Percentiles rank a stretch among this genome's conserved stretches.
phyloP scores from a whole-genome alignment of 1,140 invertebrate genomes.

The Eurosta solidaginis region DNA sequence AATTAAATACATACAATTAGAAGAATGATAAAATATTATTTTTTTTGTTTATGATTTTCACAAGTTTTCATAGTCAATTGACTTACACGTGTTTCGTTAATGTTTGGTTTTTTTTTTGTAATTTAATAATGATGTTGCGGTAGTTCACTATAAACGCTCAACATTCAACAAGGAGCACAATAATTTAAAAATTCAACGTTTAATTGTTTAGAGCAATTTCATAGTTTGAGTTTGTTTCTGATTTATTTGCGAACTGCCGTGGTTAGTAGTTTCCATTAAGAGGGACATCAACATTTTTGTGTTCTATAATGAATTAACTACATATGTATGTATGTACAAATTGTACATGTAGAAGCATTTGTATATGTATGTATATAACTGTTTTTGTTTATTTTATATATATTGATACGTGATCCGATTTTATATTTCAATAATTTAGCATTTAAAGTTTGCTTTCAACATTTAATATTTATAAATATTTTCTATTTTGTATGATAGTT shows the following conservation, averaged over 20 bases:
- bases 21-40: not conserved
- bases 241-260: too few relatives aligned
- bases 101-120: not conserved
- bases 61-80: not conserved
- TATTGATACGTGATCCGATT: not conserved
- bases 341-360: not conserved
- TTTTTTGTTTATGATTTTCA: not conserved
- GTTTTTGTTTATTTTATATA: not conserved
- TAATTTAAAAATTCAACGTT: slow-evolving; percentile 6
- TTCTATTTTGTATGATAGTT: not conserved
- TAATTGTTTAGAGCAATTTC: not conserved
- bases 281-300: not conserved
- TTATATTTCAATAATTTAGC: not conserved
- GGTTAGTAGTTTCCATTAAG: too few relatives aligned
- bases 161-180: not conserved
- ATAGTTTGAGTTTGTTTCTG: too few relatives aligned
- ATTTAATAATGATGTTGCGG: not conserved
- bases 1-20: not conserved
- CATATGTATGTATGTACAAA: not conserved
- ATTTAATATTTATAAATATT: not conserved
- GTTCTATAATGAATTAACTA: too few relatives aligned
- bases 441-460: not conserved
- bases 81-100: not conserved
- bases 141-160: not conserved
- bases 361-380: not conserved